phyloP scores from a whole-genome alignment of 2,888 invertebrate species.

The Drosophila anomalata region DNA sequence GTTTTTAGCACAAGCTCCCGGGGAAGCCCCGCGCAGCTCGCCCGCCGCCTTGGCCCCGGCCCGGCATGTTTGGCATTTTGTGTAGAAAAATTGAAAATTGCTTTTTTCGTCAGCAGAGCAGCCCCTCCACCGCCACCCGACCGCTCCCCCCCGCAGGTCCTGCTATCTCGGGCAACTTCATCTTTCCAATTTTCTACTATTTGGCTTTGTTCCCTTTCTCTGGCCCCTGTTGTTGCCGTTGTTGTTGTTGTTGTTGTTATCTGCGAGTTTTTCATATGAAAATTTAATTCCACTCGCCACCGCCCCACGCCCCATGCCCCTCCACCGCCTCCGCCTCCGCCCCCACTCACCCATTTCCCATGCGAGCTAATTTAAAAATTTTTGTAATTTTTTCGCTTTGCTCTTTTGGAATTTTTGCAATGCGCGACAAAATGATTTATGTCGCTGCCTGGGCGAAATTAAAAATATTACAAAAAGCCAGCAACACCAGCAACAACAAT shows the following conservation, averaged over 20 bases:
- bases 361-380: constrained; percentile 80
- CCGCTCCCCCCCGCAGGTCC: constrained; percentile 22
- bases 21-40: constrained; percentile 14
- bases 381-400: constrained; percentile 79
- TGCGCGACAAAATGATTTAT: constrained; percentile 83
- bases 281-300: constrained; percentile 71
- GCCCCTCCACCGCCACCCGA: not conserved
- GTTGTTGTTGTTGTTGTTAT: constrained; percentile 46
- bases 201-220: constrained; percentile 63
- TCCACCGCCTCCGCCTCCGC: constrained; percentile 2
- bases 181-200: constrained; percentile 81
- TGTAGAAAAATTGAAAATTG: constrained; percentile 79
- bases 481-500: constrained; percentile 60
- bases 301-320: constrained; percentile 43
- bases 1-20: constrained; percentile 78
- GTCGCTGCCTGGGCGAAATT: constrained; percentile 78
- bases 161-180: constrained; percentile 72
- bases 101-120: constrained; percentile 66
- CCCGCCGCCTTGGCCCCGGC: constrained; percentile 16
- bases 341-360: constrained; percentile 29
- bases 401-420: constrained; percentile 80
- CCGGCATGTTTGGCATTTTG: constrained; percentile 66
- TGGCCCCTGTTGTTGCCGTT: constrained; percentile 27
- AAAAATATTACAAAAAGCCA: constrained; percentile 74
- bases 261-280: constrained; percentile 68